A percentile compares a stretch with the other conserved stretches of the same genome.
These are phyloP conservation scores for Crenuchus spilurus DNA, from an alignment of 2,797 vertebrate genomes.

Conservation along the genomic window DNA sequence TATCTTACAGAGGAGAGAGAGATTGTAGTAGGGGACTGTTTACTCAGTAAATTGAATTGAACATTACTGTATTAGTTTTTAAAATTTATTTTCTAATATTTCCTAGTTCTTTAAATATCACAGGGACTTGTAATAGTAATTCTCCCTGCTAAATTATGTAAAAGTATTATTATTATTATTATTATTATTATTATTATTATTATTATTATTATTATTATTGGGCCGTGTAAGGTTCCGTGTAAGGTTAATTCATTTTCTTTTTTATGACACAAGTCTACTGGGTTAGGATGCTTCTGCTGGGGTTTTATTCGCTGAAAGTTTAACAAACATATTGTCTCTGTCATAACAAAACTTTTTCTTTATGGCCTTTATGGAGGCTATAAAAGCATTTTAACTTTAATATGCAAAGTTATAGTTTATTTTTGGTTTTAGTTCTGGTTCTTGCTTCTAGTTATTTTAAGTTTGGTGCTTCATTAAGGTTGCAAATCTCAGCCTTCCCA, in stretches of 20 bases:
- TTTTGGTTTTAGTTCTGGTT: background rate
- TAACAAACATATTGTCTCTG: slow-evolving; percentile 9
- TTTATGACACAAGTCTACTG: slow-evolving; percentile 68
- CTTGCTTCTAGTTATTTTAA: background rate
- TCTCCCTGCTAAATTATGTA: too few species aligned
- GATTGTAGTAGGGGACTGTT: slow-evolving; percentile 27
- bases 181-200: slow-evolving; percentile 78
- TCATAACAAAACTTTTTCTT: background rate
- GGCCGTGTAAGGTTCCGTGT: slow-evolving; percentile 72
- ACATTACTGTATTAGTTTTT: slow-evolving; percentile 76
- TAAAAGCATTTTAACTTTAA: background rate
- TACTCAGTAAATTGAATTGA: slow-evolving; percentile 45
- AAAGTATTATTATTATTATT: slow-evolving; percentile 80
- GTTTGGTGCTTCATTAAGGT: background rate
- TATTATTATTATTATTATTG: slow-evolving; percentile 80
- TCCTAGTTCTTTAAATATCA: too few species aligned
- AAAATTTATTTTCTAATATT: too few species aligned
- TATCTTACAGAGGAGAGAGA: slow-evolving; percentile 12
- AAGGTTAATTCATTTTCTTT: slow-evolving; percentile 85
- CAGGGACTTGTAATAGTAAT: too few species aligned
- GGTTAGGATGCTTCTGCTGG: slow-evolving; percentile 51
- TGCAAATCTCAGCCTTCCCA: slow-evolving; percentile 26
- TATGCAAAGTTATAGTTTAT: background rate
- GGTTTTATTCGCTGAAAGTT: slow-evolving; percentile 47
- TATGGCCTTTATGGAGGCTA: background rate